Percentiles rank a stretch among this genome's conserved stretches.
These are phyloP conservation scores for Arge pagana DNA, from an alignment of 2,888 invertebrate genomes.

Conservation along the genomic window DNA sequence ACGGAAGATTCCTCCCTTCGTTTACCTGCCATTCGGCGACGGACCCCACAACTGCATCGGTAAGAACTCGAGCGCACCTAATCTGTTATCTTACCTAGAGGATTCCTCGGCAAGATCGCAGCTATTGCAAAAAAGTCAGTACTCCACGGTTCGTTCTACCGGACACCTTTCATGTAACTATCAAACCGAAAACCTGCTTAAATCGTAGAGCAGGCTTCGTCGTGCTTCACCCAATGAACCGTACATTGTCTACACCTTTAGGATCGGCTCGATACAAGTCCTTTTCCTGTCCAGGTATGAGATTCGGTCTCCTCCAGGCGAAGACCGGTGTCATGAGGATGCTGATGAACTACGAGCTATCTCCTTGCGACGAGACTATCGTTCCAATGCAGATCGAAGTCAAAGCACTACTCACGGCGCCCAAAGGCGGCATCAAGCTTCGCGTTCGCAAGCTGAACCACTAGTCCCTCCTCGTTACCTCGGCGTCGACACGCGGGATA, in stretches of 20 bases:
- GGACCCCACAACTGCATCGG: conserved; percentile 58
- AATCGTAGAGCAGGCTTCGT: too few species aligned
- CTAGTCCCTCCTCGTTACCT: too few species aligned
- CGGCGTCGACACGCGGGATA: too few species aligned
- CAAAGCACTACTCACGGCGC: too few species aligned
- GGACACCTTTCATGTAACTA: too few species aligned
- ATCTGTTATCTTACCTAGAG: not conserved
- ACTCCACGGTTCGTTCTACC: too few species aligned
- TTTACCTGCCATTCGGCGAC: conserved; percentile 56
- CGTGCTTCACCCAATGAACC: too few species aligned
- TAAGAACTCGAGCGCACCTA: conserved; percentile 19
- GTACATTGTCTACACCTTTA: not conserved
- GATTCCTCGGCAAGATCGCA: not conserved
- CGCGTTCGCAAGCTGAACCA: too few species aligned
- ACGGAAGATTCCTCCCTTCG: conserved; percentile 42
- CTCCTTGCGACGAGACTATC: not conserved
- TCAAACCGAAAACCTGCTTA: too few species aligned
- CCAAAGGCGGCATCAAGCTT: too few species aligned
- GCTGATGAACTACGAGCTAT: not conserved
- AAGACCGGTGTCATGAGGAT: not conserved
- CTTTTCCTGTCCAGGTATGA: not conserved
- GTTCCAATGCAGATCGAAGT: too few species aligned
- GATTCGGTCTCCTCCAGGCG: not conserved
- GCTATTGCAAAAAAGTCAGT: too few species aligned
- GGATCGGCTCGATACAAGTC: not conserved